Evolutionary conservation across 2,888 invertebrate genomes (phyloP).

Genomic region (Lypha dubia): DNA sequence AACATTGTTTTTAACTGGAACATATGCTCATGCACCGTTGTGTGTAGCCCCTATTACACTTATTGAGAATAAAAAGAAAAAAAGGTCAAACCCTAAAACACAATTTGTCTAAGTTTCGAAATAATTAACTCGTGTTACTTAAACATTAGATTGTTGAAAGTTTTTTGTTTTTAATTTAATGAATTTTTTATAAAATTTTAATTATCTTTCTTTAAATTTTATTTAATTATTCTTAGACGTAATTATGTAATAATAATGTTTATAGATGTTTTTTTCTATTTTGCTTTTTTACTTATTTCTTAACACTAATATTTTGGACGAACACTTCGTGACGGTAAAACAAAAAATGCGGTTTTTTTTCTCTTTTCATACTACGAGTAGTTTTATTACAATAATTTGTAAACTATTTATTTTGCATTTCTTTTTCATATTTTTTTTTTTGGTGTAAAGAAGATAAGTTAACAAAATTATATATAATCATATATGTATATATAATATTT

Average conservation of each 20-base stretch:
- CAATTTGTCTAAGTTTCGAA: not conserved
- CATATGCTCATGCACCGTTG: no score
- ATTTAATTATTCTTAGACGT: not conserved
- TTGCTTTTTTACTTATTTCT: conserved; percentile 29
- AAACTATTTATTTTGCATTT: conserved; percentile 50
- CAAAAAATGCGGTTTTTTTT: conserved; percentile 57
- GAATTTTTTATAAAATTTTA: not conserved
- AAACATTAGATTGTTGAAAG: conserved; percentile 3
- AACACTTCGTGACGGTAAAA: conserved; percentile 70
- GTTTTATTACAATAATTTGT: conserved; percentile 51
- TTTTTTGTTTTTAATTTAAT: not conserved
- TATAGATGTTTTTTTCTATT: conserved; percentile 21
- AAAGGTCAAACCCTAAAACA: not conserved
- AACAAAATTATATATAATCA: conserved; percentile 54
- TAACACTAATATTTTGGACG: conserved; percentile 66
- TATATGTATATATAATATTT: no score
- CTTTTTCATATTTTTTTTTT: conserved; percentile 42
- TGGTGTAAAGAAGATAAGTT: conserved; percentile 51
- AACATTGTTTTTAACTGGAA: no score
- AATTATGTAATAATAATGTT: conserved; percentile 10
- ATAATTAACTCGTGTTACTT: not conserved
- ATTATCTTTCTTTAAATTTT: not conserved
- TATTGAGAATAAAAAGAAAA: no score
- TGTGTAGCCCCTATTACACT: no score
- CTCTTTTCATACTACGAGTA: conserved; percentile 29